These are phyloP conservation scores for Lepidonotus clava DNA, from an alignment of 2,888 invertebrate species.

Conservation along the genomic window DNA sequence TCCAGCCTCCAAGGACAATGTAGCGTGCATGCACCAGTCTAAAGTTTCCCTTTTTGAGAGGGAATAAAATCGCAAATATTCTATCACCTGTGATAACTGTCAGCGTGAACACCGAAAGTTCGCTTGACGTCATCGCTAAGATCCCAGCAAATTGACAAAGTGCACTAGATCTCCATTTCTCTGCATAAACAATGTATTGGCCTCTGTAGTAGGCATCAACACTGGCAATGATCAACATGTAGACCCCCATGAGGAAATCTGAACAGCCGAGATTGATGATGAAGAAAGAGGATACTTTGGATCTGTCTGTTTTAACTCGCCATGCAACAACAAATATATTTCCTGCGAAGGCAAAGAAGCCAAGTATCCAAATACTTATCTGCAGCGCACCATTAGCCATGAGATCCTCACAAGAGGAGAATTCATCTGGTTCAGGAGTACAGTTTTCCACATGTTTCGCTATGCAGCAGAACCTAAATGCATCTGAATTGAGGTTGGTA, in stretches of 20 bases:
- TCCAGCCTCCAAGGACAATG: slow-evolving; percentile 73
- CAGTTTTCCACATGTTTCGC: slow-evolving; percentile 68
- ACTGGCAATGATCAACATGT: slow-evolving; percentile 83
- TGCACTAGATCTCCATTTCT: slow-evolving; percentile 72
- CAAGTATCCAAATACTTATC: slow-evolving; percentile 84
- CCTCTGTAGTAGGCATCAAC: slow-evolving; percentile 83
- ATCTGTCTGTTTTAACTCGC: slow-evolving; percentile 82
- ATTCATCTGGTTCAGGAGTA: slow-evolving; percentile 57
- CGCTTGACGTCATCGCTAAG: slow-evolving; percentile 78
- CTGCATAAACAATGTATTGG: slow-evolving; percentile 78
- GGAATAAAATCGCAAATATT: slow-evolving; percentile 78
- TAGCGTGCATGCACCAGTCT: slow-evolving; percentile 70
- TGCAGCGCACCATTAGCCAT: slow-evolving; percentile 59
- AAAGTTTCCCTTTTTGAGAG: slow-evolving; percentile 71
- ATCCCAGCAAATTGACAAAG: slow-evolving; percentile 76
- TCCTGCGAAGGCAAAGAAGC: slow-evolving; percentile 83
- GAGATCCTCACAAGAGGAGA: slow-evolving; percentile 62
- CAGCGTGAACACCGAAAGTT: slow-evolving; percentile 80
- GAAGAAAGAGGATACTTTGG: slow-evolving; percentile 55
- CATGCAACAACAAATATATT: slow-evolving; percentile 81
- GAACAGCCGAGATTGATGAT: neutral
- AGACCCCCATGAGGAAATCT: slow-evolving; percentile 84
- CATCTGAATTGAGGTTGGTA: slow-evolving; percentile 65
- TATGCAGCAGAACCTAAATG: slow-evolving; percentile 73
- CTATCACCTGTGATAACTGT: slow-evolving; percentile 80